phyloP scores from a whole-genome alignment of 1,140 invertebrate genomes.

The Drosophila pandora region DNA sequence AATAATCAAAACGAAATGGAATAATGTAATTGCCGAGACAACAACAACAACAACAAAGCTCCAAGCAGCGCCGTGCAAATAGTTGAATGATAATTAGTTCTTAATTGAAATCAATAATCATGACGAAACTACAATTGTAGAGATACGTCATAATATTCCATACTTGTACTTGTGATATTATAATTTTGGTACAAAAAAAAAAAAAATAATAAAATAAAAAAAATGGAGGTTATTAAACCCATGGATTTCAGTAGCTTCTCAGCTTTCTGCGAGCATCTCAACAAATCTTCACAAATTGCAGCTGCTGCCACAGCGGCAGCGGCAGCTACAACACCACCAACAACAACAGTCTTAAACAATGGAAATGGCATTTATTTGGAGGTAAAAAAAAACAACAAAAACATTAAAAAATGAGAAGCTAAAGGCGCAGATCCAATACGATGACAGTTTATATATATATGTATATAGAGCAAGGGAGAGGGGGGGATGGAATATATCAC shows the following conservation, averaged over 20 bases:
- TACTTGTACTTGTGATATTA: constrained; percentile 39
- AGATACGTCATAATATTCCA: constrained; percentile 18
- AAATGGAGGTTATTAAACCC: constrained; percentile 83
- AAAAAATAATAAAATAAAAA: too few relatives aligned
- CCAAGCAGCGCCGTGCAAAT: constrained; percentile 41
- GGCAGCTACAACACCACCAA: constrained; percentile 39
- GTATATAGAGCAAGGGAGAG: constrained; percentile 5
- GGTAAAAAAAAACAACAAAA: constrained; percentile 54
- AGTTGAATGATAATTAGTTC: constrained; percentile 80
- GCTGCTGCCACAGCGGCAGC: constrained; percentile 38
- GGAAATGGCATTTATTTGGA: constrained; percentile 71
- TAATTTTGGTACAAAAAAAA: constrained; percentile 15
- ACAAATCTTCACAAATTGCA: constrained; percentile 72
- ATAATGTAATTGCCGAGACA: constrained; percentile 77
- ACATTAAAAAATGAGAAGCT: constrained; percentile 8
- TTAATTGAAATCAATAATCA: constrained; percentile 81
- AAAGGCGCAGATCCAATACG: constrained; percentile 13
- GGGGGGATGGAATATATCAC: constrained; percentile 39
- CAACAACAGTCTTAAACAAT: constrained; percentile 57
- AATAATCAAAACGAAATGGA: constrained; percentile 79
- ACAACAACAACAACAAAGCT: constrained; percentile 31
- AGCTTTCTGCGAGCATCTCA: constrained; percentile 81
- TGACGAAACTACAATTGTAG: constrained; percentile 48
- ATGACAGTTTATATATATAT: constrained; percentile 66
- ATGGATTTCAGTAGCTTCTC: constrained; percentile 83